Percentiles rank a stretch among this genome's conserved stretches.
phyloP scores from a whole-genome alignment of 1,140 invertebrate genomes.

The Lepidurus apus region DNA sequence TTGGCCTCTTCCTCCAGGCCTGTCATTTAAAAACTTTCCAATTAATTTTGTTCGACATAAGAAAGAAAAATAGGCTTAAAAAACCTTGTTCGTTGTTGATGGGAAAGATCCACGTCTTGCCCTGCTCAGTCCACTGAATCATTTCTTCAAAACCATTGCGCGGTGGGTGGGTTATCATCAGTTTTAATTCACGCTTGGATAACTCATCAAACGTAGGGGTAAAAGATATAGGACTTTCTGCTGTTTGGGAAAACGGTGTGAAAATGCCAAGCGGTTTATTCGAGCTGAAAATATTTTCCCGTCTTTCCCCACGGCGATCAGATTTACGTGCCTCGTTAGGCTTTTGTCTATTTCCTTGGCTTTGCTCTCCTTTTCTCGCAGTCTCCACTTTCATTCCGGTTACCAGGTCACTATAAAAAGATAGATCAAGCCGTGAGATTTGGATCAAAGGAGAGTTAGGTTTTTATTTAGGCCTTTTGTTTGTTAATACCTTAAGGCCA shows the following conservation, averaged over 20 bases:
- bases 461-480: conserved; percentile 25
- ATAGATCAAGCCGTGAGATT: conserved; percentile 37
- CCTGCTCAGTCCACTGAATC: conserved; percentile 87
- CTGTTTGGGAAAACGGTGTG: conserved; percentile 38
- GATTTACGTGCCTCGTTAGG: not conserved
- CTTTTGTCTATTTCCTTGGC: conserved; percentile 36
- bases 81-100: conserved; percentile 95
- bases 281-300: conserved; percentile 53
- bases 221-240: conserved; percentile 46
- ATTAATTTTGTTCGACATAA: conserved; percentile 26
- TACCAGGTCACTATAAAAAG: conserved; percentile 39
- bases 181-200: conserved; percentile 57
- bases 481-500: conserved; percentile 28
- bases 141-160: conserved; percentile 88
- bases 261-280: conserved; percentile 57
- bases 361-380: conserved; percentile 32
- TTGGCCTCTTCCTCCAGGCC: conserved; percentile 71
- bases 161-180: conserved; percentile 62
- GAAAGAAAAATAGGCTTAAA: not conserved
- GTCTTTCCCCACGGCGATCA: conserved; percentile 23
- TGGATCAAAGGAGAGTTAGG: not conserved
- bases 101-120: conserved; percentile 94
- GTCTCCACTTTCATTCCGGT: conserved; percentile 34
- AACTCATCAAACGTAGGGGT: conserved; percentile 63
- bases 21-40: conserved; percentile 44